phyloP scores from a whole-genome alignment of 92 coral and sea anemone genomes.

The Ricordea florida region DNA sequence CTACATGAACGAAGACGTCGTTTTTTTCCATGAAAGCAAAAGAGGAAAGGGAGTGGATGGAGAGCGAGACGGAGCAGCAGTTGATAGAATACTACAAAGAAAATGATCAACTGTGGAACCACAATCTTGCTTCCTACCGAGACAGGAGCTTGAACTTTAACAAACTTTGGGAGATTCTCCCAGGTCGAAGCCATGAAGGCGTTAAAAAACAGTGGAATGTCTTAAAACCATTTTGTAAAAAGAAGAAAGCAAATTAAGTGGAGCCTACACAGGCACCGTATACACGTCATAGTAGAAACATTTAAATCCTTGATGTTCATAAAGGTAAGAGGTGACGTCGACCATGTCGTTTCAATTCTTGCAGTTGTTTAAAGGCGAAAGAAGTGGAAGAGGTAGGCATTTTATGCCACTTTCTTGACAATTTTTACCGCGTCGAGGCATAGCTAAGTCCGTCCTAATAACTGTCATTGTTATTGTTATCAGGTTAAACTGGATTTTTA shows the following conservation, averaged over 20 bases:
- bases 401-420: no score
- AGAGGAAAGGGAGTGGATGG: slow-evolving; percentile 40
- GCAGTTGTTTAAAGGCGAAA: not conserved
- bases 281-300: slow-evolving; percentile 48
- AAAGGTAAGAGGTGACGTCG: slow-evolving; percentile 29
- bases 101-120: slow-evolving; percentile 25
- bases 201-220: slow-evolving; percentile 30
- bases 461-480: no score
- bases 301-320: no score
- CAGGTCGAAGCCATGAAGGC: slow-evolving; percentile 17
- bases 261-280: slow-evolving; percentile 19
- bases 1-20: slow-evolving; percentile 27
- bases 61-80: slow-evolving; percentile 35
- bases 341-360: slow-evolving; percentile 13
- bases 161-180: slow-evolving; percentile 16
- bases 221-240: no score
- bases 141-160: slow-evolving; percentile 43
- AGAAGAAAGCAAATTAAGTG: slow-evolving; percentile 44
- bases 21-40: slow-evolving; percentile 37
- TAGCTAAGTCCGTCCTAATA: no score
- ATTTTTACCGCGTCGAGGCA: no score
- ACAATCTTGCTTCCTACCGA: slow-evolving; percentile 35
- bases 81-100: slow-evolving; percentile 41
- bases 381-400: not conserved
- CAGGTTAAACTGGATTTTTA: not conserved